Evolutionary conservation across 92 coral and sea anemone genomes (phyloP).

Genomic region (Porites divaricata): DNA sequence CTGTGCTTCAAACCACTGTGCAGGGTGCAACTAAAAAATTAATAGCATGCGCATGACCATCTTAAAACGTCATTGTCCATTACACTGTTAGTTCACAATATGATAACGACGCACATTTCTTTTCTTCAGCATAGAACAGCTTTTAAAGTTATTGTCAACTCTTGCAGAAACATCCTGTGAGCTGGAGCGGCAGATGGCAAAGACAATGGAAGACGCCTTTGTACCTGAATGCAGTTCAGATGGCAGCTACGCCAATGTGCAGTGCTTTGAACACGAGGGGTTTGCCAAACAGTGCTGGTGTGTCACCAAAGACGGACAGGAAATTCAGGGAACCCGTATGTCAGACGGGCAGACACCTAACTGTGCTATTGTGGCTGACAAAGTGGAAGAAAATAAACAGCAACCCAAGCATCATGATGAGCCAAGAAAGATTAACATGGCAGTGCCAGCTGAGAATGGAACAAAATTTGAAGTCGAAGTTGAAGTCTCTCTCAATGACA

Average conservation of each 20-base stretch:
- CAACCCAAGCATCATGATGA: conserved; percentile 6
- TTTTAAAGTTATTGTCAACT: background rate
- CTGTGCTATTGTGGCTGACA: conserved; percentile 38
- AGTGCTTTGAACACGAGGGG: conserved; percentile 87
- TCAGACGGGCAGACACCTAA: conserved; percentile 74
- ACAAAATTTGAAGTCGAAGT: conserved; percentile 29
- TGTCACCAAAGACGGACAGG: conserved; percentile 84
- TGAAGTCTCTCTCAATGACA: conserved; percentile 9
- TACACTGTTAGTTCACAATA: background rate
- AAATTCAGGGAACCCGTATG: conserved; percentile 73
- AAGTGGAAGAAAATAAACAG: background rate
- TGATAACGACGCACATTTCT: background rate
- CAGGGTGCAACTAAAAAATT: no score
- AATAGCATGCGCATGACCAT: no score
- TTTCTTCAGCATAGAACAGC: background rate
- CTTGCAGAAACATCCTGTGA: conserved; percentile 82
- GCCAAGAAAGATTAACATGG: background rate
- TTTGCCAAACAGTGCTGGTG: conserved; percentile 89
- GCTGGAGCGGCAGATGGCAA: conserved; percentile 88
- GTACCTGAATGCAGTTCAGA: conserved; percentile 80
- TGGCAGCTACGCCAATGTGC: conserved; percentile 80
- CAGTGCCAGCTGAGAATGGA: background rate
- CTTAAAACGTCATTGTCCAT: no score
- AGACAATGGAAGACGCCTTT: conserved; percentile 82
- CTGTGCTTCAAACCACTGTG: no score